Base-by-base conservation (phyloP, 2,888 invertebrate species). In the Drosophila paranaensis region DNA sequence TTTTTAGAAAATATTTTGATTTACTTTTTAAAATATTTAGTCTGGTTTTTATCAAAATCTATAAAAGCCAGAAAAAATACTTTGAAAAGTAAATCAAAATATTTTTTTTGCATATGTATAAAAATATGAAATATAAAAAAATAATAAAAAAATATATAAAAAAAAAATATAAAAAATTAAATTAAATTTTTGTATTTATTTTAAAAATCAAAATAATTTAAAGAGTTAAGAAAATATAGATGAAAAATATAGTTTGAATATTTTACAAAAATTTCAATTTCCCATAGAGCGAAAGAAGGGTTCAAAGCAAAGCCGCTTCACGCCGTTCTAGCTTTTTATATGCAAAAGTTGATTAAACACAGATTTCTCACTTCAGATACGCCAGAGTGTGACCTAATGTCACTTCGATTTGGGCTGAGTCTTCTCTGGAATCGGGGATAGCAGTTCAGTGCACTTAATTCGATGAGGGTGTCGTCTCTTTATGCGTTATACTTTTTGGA, bases 371-470 rank as follows among this genome's bases (percentile, higher is more conserved):
- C 6, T 27, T 10, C 27, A n/a, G 54, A 51, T 51, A 30, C n/a
- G 11, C 6, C 10, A 6, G 20, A 20, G 20, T 20, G 20, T 61
- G 42, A 53, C 25, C 48, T 40, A n/a, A 55, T 33, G 56, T 43
- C 43, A 43, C 42, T 43, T 43, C 56, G 43, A 56, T 56, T 56
- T 35, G 33, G 6, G 20, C 13, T 43, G 42, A 33, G 20, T 40
- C 39, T 54, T 54, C 54, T 2, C 11, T 27, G 37, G 56, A 43
- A 43, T 48, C 14, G 35, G 46, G 35, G 46, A 3, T 8, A 48
- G 37, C 53, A 53, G 54, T 77, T 77, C 78, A 62, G 45, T 77
- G 69, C 60, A 69, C 66, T 69, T 37, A 1, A 37, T 37, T 45
- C 46, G 56, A 13, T 57, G 16, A 46, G 57, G 57, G 42, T 25